Conservation (phyloP, 2,797 vertebrate genomes). For the Onychomys leucogaster region DNA sequence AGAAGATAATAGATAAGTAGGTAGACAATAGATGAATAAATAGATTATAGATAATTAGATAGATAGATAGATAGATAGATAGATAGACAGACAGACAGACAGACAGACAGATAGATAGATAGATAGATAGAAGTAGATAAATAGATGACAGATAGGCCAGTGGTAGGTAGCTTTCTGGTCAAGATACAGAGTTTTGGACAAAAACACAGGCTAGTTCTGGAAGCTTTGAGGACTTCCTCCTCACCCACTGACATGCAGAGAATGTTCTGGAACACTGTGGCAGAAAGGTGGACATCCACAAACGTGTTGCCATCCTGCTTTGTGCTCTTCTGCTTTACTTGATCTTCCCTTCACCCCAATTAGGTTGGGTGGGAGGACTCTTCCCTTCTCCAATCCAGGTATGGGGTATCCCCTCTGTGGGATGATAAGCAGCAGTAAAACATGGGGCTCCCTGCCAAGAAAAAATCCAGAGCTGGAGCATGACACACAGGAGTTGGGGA, state of each 20-base stretch:
- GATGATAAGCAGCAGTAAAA: not conserved
- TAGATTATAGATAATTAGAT: not conserved
- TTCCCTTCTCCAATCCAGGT: not conserved
- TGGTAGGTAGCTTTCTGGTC: not conserved
- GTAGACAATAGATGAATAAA: not conserved
- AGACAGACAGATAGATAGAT: too few species aligned
- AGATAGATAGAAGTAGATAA: not conserved
- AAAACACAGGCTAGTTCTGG: not conserved
- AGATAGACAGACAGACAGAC: too few species aligned
- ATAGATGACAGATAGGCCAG: not conserved
- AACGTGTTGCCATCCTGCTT: not conserved
- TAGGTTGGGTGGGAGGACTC: not conserved
- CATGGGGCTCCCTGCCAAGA: not conserved
- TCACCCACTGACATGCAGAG: not conserved
- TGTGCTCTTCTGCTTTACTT: not conserved
- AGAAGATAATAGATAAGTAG: not conserved
- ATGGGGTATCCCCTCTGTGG: accelerated
- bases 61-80: too few species aligned
- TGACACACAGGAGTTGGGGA: not conserved
- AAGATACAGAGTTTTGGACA: not conserved
- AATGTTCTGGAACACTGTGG: not conserved
- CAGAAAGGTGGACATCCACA: not conserved
- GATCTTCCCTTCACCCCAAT: not conserved
- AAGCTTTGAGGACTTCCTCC: not conserved
- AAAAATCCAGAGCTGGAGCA: not conserved